These are phyloP conservation scores for Lycia hirtaria DNA, from an alignment of 2,888 invertebrate genomes.

Conservation along the genomic window DNA sequence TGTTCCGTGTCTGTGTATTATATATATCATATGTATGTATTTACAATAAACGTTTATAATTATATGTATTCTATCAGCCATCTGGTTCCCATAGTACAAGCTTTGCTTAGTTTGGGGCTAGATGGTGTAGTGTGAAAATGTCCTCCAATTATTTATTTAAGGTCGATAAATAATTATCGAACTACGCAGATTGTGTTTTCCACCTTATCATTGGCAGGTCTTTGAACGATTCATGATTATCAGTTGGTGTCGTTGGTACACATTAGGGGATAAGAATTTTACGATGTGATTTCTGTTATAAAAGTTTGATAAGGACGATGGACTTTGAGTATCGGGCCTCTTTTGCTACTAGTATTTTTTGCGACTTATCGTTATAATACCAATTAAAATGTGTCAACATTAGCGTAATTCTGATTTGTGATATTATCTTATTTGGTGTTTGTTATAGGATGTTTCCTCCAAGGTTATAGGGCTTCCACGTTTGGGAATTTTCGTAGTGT, in stretches of 20 bases:
- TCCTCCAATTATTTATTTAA: too few relatives aligned
- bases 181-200: slow-evolving; percentile 8
- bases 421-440: neutral
- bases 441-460: neutral
- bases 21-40: too few relatives aligned
- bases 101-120: too few relatives aligned
- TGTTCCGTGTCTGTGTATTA: too few relatives aligned
- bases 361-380: neutral
- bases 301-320: slow-evolving; percentile 25
- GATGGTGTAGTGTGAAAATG: too few relatives aligned
- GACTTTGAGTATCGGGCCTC: slow-evolving; percentile 20
- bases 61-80: too few relatives aligned
- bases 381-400: neutral
- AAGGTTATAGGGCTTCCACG: too few relatives aligned
- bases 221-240: slow-evolving; percentile 44
- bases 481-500: too few relatives aligned
- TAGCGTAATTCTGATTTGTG: neutral
- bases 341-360: slow-evolving; percentile 4
- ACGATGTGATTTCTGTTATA: slow-evolving; percentile 58
- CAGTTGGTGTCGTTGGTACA: slow-evolving; percentile 19
- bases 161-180: neutral
- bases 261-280: slow-evolving; percentile 47
- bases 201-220: slow-evolving; percentile 34
- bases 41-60: too few relatives aligned
- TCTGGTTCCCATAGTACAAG: too few relatives aligned